Evolutionary conservation across 1,140 invertebrate species (phyloP), one percentile per base, ranked within the genome.

Genomic region (Zaprionus capensis): DNA sequence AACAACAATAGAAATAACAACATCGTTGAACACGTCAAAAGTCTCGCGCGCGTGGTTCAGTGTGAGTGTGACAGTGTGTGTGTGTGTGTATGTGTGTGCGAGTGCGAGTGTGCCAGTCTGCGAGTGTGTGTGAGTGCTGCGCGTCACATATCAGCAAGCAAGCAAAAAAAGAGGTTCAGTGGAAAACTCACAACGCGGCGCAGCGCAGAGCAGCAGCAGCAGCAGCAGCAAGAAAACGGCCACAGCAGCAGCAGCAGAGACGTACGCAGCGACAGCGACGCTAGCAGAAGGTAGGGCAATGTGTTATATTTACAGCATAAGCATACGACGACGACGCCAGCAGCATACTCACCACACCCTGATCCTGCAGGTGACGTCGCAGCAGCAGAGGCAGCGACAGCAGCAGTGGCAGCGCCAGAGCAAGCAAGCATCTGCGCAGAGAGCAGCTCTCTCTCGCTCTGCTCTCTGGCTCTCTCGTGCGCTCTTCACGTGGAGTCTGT

Each of bases 291-390:
- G 83, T 86, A 86, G 77, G 83, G 83, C 85, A 44, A 80, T 58
- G 62, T 59, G 71, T 79, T 87, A 72, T 76, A 64, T 90, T 90
- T 84, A 88, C 81, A 84, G 80, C 56, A 58, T 49, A 70, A 84
- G 81, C 83, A 78, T 34, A 59, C 51, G 46, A 64, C 15, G 36
- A 38, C n/a, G n/a, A n/a, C 41, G 58, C 58, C 22, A 34, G 59
- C 71, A 78, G 76, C 73, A 76, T 74, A 92, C 82, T 92, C 91
- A 92, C 87, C 91, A 92, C 91, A 92, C 91, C 91, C 91, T 92
- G 82, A 92, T 88, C 81, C 84, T 92, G 85, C 84, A 85, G 81
- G 71, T 69, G 31, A n/a, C 70, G 17, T 68, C 38, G 38, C 55
- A 67, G 36, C 17, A 36, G 28, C 44, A 57, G 38, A 11, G n/a